phyloP scores from a whole-genome alignment of 2,888 invertebrate genomes.

The Pogonocherus hispidulus region DNA sequence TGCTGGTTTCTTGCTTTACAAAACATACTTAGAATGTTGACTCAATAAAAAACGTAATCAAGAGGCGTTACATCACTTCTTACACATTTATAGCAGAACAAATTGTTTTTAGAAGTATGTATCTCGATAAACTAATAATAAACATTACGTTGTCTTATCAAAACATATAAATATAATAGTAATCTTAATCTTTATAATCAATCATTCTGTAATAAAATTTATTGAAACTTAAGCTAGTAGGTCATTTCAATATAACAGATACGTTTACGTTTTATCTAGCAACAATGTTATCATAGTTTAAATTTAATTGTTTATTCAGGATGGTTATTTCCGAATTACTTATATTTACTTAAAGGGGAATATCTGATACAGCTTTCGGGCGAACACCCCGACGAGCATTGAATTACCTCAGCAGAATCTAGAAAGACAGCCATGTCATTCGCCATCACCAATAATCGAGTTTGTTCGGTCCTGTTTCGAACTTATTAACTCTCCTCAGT shows the following conservation, averaged over 20 bases:
- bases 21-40: too few relatives aligned
- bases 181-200: constrained; percentile 24
- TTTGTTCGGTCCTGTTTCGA: too few relatives aligned
- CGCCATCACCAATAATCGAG: too few relatives aligned
- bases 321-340: too few relatives aligned
- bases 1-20: too few relatives aligned
- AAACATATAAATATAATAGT: constrained; percentile 6
- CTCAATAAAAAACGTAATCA: not conserved
- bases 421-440: too few relatives aligned
- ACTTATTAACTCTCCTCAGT: too few relatives aligned
- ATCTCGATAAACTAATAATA: constrained; percentile 20
- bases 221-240: constrained; percentile 7
- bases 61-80: not conserved
- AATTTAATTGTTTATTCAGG: not conserved
- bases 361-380: too few relatives aligned
- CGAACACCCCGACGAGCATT: too few relatives aligned
- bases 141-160: constrained; percentile 18
- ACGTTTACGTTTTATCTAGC: not conserved
- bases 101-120: not conserved
- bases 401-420: too few relatives aligned
- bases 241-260: constrained; percentile 5
- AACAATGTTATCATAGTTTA: not conserved
- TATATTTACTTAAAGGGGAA: too few relatives aligned
- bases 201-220: constrained; percentile 12
- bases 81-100: not conserved